These are phyloP conservation scores for Clitarchus hookeri DNA, from an alignment of 2,888 invertebrate species.

Conservation along the genomic window DNA sequence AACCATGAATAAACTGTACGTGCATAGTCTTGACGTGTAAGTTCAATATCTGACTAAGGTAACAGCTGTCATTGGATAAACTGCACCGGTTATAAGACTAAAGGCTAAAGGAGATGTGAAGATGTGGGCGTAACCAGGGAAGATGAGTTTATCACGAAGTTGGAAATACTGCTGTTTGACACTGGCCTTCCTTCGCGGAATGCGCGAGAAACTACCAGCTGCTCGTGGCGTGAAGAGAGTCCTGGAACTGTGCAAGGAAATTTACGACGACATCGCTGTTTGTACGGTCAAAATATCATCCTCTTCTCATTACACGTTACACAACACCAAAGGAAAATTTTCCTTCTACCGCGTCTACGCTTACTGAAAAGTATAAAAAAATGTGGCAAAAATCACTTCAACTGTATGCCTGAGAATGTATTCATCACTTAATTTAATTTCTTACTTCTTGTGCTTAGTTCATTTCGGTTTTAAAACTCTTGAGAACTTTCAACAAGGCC, in stretches of 20 bases:
- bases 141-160: neutral
- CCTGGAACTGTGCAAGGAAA: neutral
- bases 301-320: neutral
- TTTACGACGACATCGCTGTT: neutral
- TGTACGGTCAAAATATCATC: neutral
- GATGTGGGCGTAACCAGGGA: too few relatives aligned
- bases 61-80: too few relatives aligned
- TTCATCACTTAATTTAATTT: too few relatives aligned
- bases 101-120: neutral
- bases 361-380: neutral
- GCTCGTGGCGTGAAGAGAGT: neutral
- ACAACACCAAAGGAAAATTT: neutral
- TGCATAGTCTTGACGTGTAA: too few relatives aligned
- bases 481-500: too few relatives aligned
- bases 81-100: neutral
- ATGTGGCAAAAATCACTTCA: too few relatives aligned
- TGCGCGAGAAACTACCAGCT: neutral
- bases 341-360: neutral
- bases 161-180: neutral
- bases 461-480: neutral
- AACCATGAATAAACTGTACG: too few relatives aligned
- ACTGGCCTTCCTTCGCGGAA: neutral
- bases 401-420: too few relatives aligned
- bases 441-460: neutral
- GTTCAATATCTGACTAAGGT: too few relatives aligned